These are phyloP conservation scores for Amorpha juglandis DNA, from an alignment of 2,888 invertebrate genomes.

Conservation along the genomic window DNA sequence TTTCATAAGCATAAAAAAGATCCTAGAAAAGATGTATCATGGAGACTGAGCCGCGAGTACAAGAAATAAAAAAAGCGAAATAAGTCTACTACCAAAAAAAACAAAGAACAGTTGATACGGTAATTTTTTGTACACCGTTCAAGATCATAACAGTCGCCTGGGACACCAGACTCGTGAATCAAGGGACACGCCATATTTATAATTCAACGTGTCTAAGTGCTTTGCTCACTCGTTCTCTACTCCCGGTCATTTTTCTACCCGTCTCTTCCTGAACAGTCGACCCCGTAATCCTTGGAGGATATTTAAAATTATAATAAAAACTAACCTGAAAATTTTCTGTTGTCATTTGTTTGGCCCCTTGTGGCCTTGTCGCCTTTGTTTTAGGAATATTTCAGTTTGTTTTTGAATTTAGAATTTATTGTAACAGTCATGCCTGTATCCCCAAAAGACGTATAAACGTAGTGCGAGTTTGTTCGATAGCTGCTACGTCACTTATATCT, in stretches of 20 bases:
- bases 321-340: not conserved
- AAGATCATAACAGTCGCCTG: not conserved
- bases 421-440: not conserved
- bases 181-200: conserved; percentile 49
- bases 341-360: not conserved
- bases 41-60: too few relatives aligned
- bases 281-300: not conserved
- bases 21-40: too few relatives aligned
- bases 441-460: too few relatives aligned
- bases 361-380: not conserved
- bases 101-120: not conserved
- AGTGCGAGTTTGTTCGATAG: too few relatives aligned
- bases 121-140: not conserved
- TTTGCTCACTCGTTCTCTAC: conserved; percentile 32
- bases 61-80: too few relatives aligned
- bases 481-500: too few relatives aligned
- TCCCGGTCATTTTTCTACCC: conserved; percentile 27
- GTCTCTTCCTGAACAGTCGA: conserved; percentile 2
- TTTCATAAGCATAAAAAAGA: too few relatives aligned
- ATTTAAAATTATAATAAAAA: conserved; percentile 22
- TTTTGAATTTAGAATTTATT: conserved; percentile 3
- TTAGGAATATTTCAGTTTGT: not conserved
- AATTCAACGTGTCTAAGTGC: conserved; percentile 50
- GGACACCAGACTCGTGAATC: conserved; percentile 40
- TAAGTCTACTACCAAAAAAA: not conserved